Percentiles rank a stretch among this genome's conserved stretches.
Conservation (phyloP, 2,797 vertebrate species). For the Microcaecilia unicolor region DNA sequence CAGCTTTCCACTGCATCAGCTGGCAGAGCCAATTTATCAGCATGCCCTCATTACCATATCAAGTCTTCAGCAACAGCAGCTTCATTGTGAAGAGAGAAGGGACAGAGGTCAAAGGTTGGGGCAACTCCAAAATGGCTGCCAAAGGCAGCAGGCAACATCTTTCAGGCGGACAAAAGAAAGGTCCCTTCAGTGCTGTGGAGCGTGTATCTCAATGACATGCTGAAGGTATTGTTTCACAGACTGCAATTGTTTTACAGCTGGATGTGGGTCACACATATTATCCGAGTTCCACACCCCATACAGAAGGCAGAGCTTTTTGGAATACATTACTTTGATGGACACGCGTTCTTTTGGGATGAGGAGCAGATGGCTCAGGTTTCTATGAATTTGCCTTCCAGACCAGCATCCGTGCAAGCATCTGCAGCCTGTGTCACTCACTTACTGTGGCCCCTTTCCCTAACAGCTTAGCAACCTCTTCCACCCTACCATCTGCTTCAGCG, state of each 20-base stretch:
- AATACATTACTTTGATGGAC: slow-evolving; percentile 15
- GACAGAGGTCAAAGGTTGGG: slow-evolving; percentile 11
- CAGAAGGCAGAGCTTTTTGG: slow-evolving; percentile 2
- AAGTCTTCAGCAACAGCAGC: background rate
- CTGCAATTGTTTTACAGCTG: slow-evolving; percentile 23
- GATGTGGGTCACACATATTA: slow-evolving; percentile 5
- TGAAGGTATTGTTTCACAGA: slow-evolving; percentile 6
- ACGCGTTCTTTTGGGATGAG: slow-evolving; percentile 15
- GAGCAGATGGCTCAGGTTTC: slow-evolving; percentile 49
- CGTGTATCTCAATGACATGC: background rate
- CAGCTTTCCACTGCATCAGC: background rate
- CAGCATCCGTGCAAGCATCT: slow-evolving; percentile 28
- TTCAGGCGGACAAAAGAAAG: slow-evolving; percentile 15
- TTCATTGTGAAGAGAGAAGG: background rate
- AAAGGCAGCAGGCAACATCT: background rate
- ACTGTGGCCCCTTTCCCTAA: slow-evolving; percentile 13
- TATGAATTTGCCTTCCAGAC: slow-evolving; percentile 11
- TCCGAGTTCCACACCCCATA: rapidly evolving
- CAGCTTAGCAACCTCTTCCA: slow-evolving; percentile 9
- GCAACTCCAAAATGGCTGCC: background rate
- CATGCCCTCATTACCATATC: background rate
- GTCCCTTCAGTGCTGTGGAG: background rate
- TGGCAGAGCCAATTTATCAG: background rate
- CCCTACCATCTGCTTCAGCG: slow-evolving; percentile 50
- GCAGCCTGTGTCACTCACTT: slow-evolving; percentile 5